A percentile compares a stretch with the other conserved stretches of the same genome.
Conservation (phyloP, 2,113 vertebrate species). For the Notarius quadriscutis region DNA sequence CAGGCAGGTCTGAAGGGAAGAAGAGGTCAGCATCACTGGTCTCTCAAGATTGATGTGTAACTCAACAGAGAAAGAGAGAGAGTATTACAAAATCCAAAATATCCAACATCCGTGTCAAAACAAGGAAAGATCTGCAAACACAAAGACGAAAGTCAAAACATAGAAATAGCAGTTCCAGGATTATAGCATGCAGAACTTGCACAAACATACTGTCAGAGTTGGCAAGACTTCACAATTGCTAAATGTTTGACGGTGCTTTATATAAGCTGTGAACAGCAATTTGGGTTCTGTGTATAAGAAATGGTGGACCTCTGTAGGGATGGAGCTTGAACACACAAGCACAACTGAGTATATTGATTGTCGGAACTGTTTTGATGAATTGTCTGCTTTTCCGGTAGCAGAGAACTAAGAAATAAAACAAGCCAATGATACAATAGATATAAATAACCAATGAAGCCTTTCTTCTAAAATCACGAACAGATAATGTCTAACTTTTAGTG, state of each 20-base stretch:
- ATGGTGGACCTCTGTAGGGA: background rate
- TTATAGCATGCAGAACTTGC: background rate
- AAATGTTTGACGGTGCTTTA: background rate
- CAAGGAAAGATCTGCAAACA: background rate
- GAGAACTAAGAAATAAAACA: background rate
- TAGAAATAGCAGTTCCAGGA: background rate
- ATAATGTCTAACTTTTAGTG: background rate
- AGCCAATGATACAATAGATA: background rate
- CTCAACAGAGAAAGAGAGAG: too few species aligned
- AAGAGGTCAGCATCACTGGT: too few species aligned
- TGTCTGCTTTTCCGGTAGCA: background rate
- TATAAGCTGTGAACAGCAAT: background rate
- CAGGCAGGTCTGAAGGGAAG: too few species aligned
- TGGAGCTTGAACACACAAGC: background rate
- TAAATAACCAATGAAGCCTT: background rate
- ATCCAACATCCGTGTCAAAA: background rate
- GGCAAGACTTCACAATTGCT: background rate
- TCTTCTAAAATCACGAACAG: background rate
- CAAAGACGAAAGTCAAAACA: background rate
- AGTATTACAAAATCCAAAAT: background rate
- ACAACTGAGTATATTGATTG: background rate
- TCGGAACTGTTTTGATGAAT: background rate
- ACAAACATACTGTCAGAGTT: too few species aligned
- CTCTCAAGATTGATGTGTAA: too few species aligned
- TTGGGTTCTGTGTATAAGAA: background rate